Base-by-base conservation (phyloP, 2,888 invertebrate species). In the Acronicta leporina region DNA sequence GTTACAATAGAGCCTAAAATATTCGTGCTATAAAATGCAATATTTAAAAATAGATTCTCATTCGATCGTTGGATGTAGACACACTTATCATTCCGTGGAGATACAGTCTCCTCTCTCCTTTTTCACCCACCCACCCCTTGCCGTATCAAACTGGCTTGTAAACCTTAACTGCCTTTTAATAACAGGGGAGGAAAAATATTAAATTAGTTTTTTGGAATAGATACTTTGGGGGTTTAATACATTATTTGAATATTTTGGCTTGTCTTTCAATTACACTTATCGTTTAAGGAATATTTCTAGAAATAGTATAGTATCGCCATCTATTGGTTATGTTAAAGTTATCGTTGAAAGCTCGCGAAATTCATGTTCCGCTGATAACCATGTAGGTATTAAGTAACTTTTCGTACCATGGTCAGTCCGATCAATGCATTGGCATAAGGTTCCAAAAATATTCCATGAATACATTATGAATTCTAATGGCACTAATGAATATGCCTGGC, bases 11-110 rank as follows among this genome's bases (percentile, higher is more conserved):
- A 33, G 33, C 14, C 15, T 25, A 40, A 60, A 40, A n/a, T 60
- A 43, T 7, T 15, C n/a, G 15, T 20, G 2, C 8, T 33, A 42
- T 45, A 30, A 14, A 46, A 57, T 51, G 41, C 38, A 68, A 53
- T 20, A 20, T 62, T 63, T 73, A 69, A 53, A 75, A 79, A 79
- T 76, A 74, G 75, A 53, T 47, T 43, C 59, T 25, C 45, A 61
- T 63, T 64, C 50, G 59, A 71, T 68, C 71, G 67, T 66, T 78
- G 68, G 48, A 57, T 62, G 69, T 71, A 72, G 80, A 67, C 69
- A 56, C 66, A 61, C 70, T 65, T 71, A 63, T 70, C 53, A 68
- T 59, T 64, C 68, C 27, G 41, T 52, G 63, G 63, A 74, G 76
- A 54, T 49, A 55, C 52, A 51, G 53, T 59, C 25, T 15, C 63